Evolutionary conservation across 2,113 vertebrate species (phyloP), one percentile per base, ranked within the genome.

Genomic region (Nycticryphes semicollaris): DNA sequence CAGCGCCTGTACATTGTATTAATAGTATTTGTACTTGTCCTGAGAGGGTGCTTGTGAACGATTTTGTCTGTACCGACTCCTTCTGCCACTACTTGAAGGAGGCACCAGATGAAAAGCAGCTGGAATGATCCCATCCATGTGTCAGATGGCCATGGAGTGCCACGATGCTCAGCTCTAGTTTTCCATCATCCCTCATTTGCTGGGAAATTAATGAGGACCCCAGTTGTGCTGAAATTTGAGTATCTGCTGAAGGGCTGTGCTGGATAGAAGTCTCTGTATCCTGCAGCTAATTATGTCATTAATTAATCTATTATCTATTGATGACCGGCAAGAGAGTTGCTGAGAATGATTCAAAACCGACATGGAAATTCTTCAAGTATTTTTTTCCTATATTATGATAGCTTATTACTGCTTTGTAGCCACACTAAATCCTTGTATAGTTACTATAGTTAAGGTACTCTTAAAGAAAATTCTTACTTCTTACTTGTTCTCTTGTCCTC

Each of bases 201-300:
- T 6, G 9, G 59, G n/a, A 37, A 88, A 20, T 80, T 90, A 84
- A 86, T 25, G 83, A 89, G 83, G 79, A 88, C 59, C 68, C 81
- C 54, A 10, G 1, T 78, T 27, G 73, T 14, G 83, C 73, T 93
- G 95, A 93, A 95, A 94, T 78, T 2, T 81, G 83, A 86, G 93
- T 39, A 86, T 20, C 85, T 93, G 79, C 82, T 85, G 94, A 90
- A 90, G 84, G 74, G 67, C 59, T 90, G 54, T 35, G 17, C 79
- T 90, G 82, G 67, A 15, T 80, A 54, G 84, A 25, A 84, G 80
- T 31, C 64, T 78, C 7, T 45, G 50, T 77, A 63, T 92, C 83
- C 76, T 75, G 48, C 82, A 78, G 85, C 92, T 95, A 81, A 94
- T 95, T 78, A 37, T 92, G 90, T 86, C 83, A 64, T 84, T 92